These are phyloP conservation scores for Thunnus thynnus DNA, from an alignment of 2,113 vertebrate species.

Conservation along the genomic window DNA sequence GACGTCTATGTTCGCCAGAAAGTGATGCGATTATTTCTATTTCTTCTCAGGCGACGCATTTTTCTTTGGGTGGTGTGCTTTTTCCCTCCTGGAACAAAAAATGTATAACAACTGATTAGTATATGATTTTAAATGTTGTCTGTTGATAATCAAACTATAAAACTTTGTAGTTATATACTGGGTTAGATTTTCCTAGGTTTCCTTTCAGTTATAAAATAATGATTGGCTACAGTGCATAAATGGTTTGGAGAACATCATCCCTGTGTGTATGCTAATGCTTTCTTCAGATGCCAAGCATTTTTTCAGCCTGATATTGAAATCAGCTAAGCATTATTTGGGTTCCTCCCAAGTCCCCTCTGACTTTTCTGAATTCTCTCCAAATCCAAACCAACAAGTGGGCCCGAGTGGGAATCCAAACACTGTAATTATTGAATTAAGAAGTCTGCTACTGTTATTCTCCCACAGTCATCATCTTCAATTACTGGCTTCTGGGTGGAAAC, in stretches of 20 bases:
- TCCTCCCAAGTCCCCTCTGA: background rate
- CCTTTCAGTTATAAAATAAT: conserved; percentile 3
- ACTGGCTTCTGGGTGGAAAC: background rate
- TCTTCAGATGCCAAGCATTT: conserved; percentile 6
- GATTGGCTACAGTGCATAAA: background rate
- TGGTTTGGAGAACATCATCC: conserved; percentile 20
- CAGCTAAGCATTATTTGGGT: conserved; percentile 3
- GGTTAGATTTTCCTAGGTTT: conserved; percentile 18
- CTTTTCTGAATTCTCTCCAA: conserved; percentile 19
- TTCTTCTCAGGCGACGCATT: conserved; percentile 36
- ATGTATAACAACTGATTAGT: conserved; percentile 21
- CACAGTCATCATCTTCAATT: background rate
- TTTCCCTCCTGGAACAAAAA: conserved; percentile 62
- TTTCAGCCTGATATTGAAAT: conserved; percentile 25
- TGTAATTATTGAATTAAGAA: conserved; percentile 7
- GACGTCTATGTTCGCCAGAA: conserved; percentile 28
- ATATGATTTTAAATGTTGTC: background rate
- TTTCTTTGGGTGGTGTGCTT: conserved; percentile 9
- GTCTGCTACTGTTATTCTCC: background rate
- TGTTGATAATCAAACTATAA: background rate
- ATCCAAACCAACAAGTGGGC: background rate
- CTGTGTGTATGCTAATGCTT: background rate
- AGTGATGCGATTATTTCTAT: conserved; percentile 32
- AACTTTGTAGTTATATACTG: background rate
- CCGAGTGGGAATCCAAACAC: background rate